Conservation (phyloP, 1,140 invertebrate genomes). For the Leptonema lineaticorne region DNA sequence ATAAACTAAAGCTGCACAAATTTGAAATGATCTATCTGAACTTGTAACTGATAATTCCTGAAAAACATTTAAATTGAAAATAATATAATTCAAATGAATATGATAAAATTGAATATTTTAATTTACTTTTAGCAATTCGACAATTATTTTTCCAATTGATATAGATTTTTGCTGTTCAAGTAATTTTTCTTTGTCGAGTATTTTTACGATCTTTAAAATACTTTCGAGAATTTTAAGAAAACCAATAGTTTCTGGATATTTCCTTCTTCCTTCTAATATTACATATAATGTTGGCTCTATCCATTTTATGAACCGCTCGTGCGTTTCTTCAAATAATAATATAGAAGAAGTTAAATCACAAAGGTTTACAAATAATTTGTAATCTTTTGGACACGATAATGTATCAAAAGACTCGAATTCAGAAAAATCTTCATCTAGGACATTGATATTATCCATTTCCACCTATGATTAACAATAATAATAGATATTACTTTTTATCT, state of each 20-base stretch:
- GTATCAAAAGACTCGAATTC: slow-evolving; percentile 13
- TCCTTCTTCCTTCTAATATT: background rate
- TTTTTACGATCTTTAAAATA: slow-evolving; percentile 20
- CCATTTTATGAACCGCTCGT: slow-evolving; percentile 15
- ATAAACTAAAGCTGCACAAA: slow-evolving; percentile 34
- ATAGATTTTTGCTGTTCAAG: background rate
- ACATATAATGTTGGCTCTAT: background rate
- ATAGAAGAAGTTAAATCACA: slow-evolving; percentile 32
- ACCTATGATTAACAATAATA: background rate
- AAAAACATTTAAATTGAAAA: background rate
- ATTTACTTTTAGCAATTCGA: slow-evolving; percentile 18
- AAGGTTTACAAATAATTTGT: slow-evolving; percentile 32
- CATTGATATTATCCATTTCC: background rate
- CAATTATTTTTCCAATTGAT: background rate
- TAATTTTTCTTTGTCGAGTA: background rate
- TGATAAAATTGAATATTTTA: background rate
- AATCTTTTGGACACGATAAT: slow-evolving; percentile 16
- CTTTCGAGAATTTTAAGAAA: slow-evolving; percentile 30
- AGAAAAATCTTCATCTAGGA: background rate
- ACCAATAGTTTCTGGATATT: background rate
- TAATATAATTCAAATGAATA: background rate
- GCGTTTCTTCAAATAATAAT: slow-evolving; percentile 15
- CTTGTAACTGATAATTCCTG: slow-evolving; percentile 33
- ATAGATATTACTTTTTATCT: background rate
- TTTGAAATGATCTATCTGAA: slow-evolving; percentile 28